Base-by-base conservation (phyloP, 2,888 invertebrate genomes). In the Ichneumon xanthorius region DNA sequence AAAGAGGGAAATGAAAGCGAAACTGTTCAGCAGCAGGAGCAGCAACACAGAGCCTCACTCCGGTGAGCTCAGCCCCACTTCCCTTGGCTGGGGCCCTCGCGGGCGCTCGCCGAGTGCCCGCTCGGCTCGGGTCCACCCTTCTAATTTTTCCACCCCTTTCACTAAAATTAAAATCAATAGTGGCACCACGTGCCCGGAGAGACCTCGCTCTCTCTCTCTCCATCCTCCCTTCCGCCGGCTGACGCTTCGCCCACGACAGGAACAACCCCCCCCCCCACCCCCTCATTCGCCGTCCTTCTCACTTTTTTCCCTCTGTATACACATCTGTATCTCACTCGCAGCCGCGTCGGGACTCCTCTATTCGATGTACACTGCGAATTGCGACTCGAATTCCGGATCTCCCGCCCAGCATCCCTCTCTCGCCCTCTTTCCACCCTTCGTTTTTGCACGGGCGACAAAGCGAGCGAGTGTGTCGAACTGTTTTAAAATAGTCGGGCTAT, bases 161-260 rank as follows among this genome's bases (percentile, higher is more conserved):
- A 93, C 93, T 94, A 93, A 93, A 94, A 94, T 93, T 94, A 94
- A 94, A 94, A 94, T 94, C 94, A 94, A 94, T 94, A 94, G 94
- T 93, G 93, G 92, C 93, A 93, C 93, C 93, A 94, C 93, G 93
- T 94, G 93, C 93, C 92, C 89, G 89, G 89, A 90, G 91, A 91
- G 45, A 45, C 45, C 45, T 14, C 14, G 1, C 45, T 45, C 45
- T 14, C 45, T 14, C 70, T 82, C 80, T 73, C 14, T 83, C 80
- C 65, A 37, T 70, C 65, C 79, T 63, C 82, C 81, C 82, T 71
- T 72, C 65, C 79, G 65, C 81, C 75, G 75, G 63, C 79, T 78
- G 75, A 40, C 90, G 87, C 83, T 45, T 86, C 81, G 82, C 88
- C 86, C 84, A 80, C 83, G 78, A 73, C 79, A 82, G 83, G 82